Evolutionary conservation across 2,888 invertebrate species (phyloP), one percentile per base, ranked within the genome.

Genomic region (Melolontha melolontha): DNA sequence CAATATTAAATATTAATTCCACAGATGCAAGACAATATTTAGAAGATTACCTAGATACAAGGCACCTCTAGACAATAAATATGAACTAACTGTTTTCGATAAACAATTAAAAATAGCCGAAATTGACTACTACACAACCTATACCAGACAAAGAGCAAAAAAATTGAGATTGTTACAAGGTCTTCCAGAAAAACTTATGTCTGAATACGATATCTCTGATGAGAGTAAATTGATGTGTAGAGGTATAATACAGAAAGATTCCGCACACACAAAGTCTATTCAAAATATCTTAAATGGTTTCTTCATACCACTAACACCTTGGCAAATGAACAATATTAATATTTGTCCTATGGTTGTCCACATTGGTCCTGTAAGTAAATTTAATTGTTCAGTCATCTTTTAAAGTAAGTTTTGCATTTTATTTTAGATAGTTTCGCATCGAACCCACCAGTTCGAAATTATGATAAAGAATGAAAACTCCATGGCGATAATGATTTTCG

Each of bases 1-100:
- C 22, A 5, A 5, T 34, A 34, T 8, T 34, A 10, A 8, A 34
- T 34, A 1, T 34, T 5, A 5, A 34, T 42, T 41, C 39, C 11
- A 2, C 10, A 66, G 55, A 17, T 55, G 54, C 47, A 44, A 14
- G 22, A 66, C 66, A 12, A 55, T 66, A 44, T 66, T 66, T 42
- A 44, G n/a, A 10, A 54, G 47, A 39, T 42, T 51, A 8, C 34
- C 66, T 11, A 41, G 66, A 55, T 66, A 66, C 17, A 39, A 44
- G 8, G 34, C 54, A 10, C 66, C 66, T 11, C 1, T 40, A 10
- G 54, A 66, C n/a, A 12, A 8, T 0, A 41, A 29, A 0, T 66
- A 66, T 12, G 55, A 66, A 55, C 11, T 55, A 7, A 55, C 66
- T 5, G 11, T 47, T n/a, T 66, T 66, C 17, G 49, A 66, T 8